phyloP scores from a whole-genome alignment of 2,113 vertebrate species.

The Eudorcas thomsonii region DNA sequence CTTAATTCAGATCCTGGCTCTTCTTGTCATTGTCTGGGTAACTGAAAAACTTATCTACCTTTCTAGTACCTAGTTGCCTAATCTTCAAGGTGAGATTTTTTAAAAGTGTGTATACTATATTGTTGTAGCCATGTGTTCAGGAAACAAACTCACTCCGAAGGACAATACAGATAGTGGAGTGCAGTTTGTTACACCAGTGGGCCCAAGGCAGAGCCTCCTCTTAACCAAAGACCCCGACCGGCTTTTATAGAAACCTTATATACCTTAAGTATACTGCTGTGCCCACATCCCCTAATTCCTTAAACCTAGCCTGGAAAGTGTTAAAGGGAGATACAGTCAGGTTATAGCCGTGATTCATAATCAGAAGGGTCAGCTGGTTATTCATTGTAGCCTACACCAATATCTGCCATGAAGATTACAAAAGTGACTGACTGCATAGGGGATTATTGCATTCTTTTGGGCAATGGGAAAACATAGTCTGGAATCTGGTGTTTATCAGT shows the following conservation, averaged over 20 bases:
- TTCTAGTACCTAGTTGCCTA: not conserved
- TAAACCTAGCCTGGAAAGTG: not conserved
- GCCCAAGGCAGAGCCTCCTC: not conserved
- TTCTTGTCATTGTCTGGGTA: not conserved
- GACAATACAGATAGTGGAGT: not conserved
- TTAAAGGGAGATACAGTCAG: not conserved
- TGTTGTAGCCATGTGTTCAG: accelerated
- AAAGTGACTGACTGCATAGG: not conserved
- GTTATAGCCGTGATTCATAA: not conserved
- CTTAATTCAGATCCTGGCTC: not conserved
- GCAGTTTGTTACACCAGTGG: accelerated
- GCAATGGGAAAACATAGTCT: not conserved
- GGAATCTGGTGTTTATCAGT: not conserved
- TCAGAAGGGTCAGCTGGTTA: not conserved
- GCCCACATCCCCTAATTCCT: not conserved
- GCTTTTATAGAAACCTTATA: not conserved
- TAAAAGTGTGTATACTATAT: not conserved
- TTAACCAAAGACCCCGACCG: accelerated
- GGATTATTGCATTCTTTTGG: not conserved
- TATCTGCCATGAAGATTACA: not conserved
- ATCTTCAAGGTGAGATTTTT: not conserved
- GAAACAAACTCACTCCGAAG: not conserved
- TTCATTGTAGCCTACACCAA: not conserved
- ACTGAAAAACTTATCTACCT: not conserved
- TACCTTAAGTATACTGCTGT: not conserved